These are phyloP conservation scores for Acleris laterana DNA, from an alignment of 2,888 invertebrate genomes.

Conservation along the genomic window DNA sequence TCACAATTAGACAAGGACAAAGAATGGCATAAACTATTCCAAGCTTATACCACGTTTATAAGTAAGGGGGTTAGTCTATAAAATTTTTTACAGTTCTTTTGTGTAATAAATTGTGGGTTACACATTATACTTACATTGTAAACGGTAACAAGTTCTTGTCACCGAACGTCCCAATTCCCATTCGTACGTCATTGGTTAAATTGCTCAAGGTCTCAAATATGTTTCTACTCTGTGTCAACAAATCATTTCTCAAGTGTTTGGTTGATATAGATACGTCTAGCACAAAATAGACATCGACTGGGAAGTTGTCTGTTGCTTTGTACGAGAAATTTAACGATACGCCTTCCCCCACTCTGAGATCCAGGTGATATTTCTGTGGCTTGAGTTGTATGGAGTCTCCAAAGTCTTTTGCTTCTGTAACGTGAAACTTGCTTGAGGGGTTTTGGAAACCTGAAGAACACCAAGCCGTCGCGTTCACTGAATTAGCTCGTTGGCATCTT, in stretches of 20 bases:
- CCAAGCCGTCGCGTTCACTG: not conserved
- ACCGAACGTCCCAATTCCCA: slow-evolving; percentile 29
- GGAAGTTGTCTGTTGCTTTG: slow-evolving; percentile 17
- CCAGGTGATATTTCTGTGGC: slow-evolving; percentile 17
- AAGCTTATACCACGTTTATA: too few species aligned
- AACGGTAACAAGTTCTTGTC: slow-evolving; percentile 28
- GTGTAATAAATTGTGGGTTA: too few species aligned
- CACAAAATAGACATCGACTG: slow-evolving; percentile 26
- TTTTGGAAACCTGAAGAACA: slow-evolving; percentile 12
- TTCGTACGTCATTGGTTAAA: slow-evolving; percentile 15
- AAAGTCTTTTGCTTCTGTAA: not conserved
- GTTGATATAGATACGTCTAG: slow-evolving; percentile 20
- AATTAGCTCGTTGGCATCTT: not conserved
- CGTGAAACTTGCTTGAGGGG: not conserved
- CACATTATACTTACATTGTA: not conserved
- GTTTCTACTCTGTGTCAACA: slow-evolving; percentile 2
- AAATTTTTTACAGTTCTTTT: too few species aligned
- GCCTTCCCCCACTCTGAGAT: slow-evolving; percentile 11
- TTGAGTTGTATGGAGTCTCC: slow-evolving; percentile 15
- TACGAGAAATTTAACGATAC: slow-evolving; percentile 15
- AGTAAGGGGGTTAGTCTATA: too few species aligned
- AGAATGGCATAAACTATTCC: too few species aligned
- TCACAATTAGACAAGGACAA: too few species aligned
- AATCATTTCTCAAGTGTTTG: not conserved
- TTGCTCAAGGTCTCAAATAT: slow-evolving; percentile 4